A percentile compares a stretch with the other conserved stretches of the same genome.
These are phyloP conservation scores for Reinhardtius hippoglossoides DNA, from an alignment of 2,113 vertebrate genomes.

Conservation along the genomic window DNA sequence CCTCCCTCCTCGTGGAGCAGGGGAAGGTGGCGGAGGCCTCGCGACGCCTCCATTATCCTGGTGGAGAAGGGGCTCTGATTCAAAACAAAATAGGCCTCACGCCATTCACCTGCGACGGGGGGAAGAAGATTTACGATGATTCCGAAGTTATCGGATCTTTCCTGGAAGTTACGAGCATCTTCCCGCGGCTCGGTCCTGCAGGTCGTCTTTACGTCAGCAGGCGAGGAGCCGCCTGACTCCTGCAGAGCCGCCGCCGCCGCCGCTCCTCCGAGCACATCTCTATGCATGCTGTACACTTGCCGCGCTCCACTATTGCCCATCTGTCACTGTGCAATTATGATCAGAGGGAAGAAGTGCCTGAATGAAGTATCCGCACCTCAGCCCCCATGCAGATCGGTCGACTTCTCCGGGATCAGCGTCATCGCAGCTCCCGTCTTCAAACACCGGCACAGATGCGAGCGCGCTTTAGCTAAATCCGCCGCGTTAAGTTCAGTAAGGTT, in stretches of 20 bases:
- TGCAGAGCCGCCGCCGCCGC: constrained; percentile 36
- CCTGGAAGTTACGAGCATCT: constrained; percentile 16
- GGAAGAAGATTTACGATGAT: constrained; percentile 43
- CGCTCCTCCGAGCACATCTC: constrained; percentile 61
- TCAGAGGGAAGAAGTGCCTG: constrained; percentile 52
- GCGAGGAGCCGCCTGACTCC: constrained; percentile 38
- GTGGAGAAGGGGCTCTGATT: constrained; percentile 44
- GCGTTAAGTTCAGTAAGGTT: constrained; percentile 68
- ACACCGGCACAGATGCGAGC: constrained; percentile 60
- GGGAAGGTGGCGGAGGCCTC: constrained; percentile 59
- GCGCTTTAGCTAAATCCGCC: constrained; percentile 52
- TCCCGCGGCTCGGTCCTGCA: constrained; percentile 5
- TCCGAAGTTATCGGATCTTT: constrained; percentile 5
- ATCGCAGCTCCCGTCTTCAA: constrained; percentile 14
- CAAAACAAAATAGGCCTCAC: constrained; percentile 49
- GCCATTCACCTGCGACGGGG: constrained; percentile 50
- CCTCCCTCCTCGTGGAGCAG: constrained; percentile 36
- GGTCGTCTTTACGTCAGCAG: constrained; percentile 27
- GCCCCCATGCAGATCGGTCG: constrained; percentile 50
- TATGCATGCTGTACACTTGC: constrained; percentile 56
- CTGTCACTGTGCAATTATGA: constrained; percentile 72
- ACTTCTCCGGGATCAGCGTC: constrained; percentile 41
- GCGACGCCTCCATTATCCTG: constrained; percentile 49
- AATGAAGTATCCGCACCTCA: constrained; percentile 52
- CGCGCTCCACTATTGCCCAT: constrained; percentile 61